phyloP scores from a whole-genome alignment of 2,797 vertebrate genomes.

The Atherinosoma microstoma region DNA sequence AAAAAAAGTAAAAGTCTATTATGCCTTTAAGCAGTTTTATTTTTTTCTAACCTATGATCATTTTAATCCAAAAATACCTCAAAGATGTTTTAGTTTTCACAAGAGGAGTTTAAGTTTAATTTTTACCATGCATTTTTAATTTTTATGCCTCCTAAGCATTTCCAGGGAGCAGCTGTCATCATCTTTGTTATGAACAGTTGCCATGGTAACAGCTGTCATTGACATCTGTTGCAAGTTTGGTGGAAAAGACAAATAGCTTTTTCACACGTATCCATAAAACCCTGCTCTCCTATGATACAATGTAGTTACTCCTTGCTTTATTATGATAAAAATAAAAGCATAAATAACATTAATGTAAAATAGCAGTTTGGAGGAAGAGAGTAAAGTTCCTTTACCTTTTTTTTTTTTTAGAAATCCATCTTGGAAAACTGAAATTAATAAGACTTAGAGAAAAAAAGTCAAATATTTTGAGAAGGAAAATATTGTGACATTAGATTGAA shows the following conservation, averaged over 20 bases:
- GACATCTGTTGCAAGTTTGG: neutral
- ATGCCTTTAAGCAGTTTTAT: neutral
- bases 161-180: constrained; percentile 9
- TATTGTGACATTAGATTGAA: neutral
- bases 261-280: neutral
- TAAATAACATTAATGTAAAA: too few relatives aligned
- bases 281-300: neutral
- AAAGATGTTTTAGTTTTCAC: neutral
- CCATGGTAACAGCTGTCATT: neutral
- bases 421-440: neutral
- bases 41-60: neutral
- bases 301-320: neutral
- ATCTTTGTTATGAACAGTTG: neutral
- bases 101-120: neutral
- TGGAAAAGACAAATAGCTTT: neutral
- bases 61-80: neutral
- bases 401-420: neutral
- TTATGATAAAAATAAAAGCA: too few relatives aligned
- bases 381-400: neutral
- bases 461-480: neutral
- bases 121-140: neutral
- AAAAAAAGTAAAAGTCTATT: too few relatives aligned
- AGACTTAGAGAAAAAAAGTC: neutral
- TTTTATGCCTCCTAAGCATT: constrained; percentile 5
- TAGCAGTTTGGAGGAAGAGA: neutral